Base-by-base conservation (phyloP, 1,140 invertebrate genomes). In the Trichomalopsis sarcophagae region DNA sequence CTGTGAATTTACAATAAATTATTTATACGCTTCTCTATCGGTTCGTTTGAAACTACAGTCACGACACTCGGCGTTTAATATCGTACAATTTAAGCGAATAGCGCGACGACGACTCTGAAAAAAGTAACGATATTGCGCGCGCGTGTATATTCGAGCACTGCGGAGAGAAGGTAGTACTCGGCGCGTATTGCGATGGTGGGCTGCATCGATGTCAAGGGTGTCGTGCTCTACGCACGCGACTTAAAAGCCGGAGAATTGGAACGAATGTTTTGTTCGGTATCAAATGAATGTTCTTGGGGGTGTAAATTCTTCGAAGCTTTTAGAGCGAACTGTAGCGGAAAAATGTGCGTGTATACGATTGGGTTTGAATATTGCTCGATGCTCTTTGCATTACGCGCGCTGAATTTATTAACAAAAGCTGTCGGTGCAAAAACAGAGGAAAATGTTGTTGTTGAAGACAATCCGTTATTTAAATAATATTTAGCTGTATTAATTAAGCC, bases 191-290 rank as follows among this genome's bases (percentile, higher is more conserved):
- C 17, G 44, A 1, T 9, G n/a, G n/a, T 62, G 50, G 74, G 47
- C 13, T 14, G 14, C 66, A 83, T 77, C 36, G 82, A 83, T 83
- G 55, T 77, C 36, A 77, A 83, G 73, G 14, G 76, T 77, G n/a
- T 77, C 82, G 23, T 30, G 44, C 69, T 36, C 3, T 73, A 30
- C 69, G 21, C 11, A 33, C 17, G 27, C 23, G 21, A 9, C 23
- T 68, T 17, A n/a, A 77, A 77, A 68, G 40, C 11, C 30, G 13
- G 76, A 13, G 21, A 62, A 73, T 73, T 81, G 7, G 66, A 81
- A 81, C 66, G 14, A 81, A 81, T 81, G 44, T 47, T 69, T 73
- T 81, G 40, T 71, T 30, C 23, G 9, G 13, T 4, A 71, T 30
- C 4, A 2, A 71, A 71, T 33, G 23, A 71, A 30, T 71, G 23